These are phyloP conservation scores for Thereva nobilitata DNA, from an alignment of 2,888 invertebrate species.

Conservation along the genomic window DNA sequence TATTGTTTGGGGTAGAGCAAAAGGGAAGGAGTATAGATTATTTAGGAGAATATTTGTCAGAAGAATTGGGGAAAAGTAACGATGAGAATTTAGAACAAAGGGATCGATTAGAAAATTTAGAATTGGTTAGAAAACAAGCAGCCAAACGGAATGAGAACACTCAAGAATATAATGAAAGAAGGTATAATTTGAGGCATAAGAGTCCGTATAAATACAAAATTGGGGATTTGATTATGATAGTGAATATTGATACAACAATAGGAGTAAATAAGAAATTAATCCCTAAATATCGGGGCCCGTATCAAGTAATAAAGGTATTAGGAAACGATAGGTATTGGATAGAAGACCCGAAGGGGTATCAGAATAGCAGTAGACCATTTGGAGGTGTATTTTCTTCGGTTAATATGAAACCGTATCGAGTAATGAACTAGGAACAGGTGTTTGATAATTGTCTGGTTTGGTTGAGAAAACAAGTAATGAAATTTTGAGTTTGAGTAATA, in stretches of 20 bases:
- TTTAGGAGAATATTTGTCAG: not conserved
- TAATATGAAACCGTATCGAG: slow-evolving; percentile 28
- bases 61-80: too few species aligned
- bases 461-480: too few species aligned
- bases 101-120: not conserved
- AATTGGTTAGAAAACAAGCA: slow-evolving; percentile 37
- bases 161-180: slow-evolving; percentile 44
- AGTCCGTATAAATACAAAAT: slow-evolving; percentile 38
- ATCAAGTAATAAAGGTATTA: slow-evolving; percentile 39
- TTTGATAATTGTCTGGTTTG: too few species aligned
- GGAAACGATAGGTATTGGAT: slow-evolving; percentile 43
- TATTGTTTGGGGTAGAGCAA: slow-evolving; percentile 47
- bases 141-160: slow-evolving; percentile 14
- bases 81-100: too few species aligned
- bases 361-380: slow-evolving; percentile 28
- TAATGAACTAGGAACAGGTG: too few species aligned
- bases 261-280: slow-evolving; percentile 45
- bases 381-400: slow-evolving; percentile 23
- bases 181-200: slow-evolving; percentile 47
- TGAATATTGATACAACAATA: slow-evolving; percentile 41
- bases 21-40: slow-evolving; percentile 36
- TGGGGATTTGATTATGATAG: slow-evolving; percentile 44
- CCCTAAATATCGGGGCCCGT: slow-evolving; percentile 44
- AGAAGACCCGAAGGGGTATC: slow-evolving; percentile 38
- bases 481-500: too few species aligned